Percentiles rank a stretch among this genome's conserved stretches.
phyloP scores from a whole-genome alignment of 2,888 invertebrate species.

The Meganola albula region DNA sequence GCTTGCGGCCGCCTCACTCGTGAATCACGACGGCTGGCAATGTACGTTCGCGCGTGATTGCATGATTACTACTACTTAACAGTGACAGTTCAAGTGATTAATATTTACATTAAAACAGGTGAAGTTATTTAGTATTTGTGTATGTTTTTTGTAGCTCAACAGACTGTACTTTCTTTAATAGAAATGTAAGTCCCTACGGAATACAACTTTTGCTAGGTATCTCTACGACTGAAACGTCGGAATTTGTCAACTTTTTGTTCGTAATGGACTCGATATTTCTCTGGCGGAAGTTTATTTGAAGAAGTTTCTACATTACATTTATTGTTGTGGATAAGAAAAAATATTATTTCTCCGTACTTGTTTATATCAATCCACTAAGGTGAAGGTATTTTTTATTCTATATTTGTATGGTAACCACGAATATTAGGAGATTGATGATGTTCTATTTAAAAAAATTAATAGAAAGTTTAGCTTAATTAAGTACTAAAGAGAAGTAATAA shows the following conservation, averaged over 20 bases:
- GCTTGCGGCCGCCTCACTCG: conserved; percentile 21
- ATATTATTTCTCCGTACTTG: no score
- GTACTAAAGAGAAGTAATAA: no score
- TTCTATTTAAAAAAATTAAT: no score
- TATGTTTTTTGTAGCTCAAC: conserved; percentile 36
- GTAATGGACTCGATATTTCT: conserved; percentile 26
- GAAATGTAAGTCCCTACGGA: conserved; percentile 38
- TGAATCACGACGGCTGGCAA: conserved; percentile 45
- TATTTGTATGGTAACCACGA: no score
- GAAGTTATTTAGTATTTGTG: conserved; percentile 42
- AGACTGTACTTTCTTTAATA: conserved; percentile 45
- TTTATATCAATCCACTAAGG: no score
- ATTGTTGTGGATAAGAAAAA: conserved; percentile 20
- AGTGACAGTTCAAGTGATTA: conserved; percentile 65
- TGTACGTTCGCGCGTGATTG: conserved; percentile 57
- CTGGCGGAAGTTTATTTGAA: conserved; percentile 19
- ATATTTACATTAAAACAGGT: conserved; percentile 60
- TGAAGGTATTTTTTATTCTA: no score
- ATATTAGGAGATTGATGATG: no score
- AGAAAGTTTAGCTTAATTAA: no score
- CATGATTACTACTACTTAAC: conserved; percentile 52
- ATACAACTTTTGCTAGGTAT: conserved; percentile 29
- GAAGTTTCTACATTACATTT: conserved; percentile 19
- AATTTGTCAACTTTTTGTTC: conserved; percentile 31
- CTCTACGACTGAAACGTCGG: conserved; percentile 25